Percentiles rank a stretch among this genome's conserved stretches.
phyloP scores from a whole-genome alignment of 2,888 invertebrate genomes.

The Horisme vitalbata region DNA sequence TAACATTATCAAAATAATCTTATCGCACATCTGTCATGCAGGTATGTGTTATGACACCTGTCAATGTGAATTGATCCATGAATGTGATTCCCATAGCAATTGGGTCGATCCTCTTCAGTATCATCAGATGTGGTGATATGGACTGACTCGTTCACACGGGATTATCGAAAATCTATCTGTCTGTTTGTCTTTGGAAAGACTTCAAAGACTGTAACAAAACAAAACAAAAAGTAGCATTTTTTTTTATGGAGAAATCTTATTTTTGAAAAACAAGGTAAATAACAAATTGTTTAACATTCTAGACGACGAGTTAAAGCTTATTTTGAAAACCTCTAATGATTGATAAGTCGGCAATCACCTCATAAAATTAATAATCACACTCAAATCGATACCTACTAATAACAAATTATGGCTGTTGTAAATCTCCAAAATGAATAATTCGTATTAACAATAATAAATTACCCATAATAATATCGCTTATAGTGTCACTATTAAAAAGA shows the following conservation, averaged over 20 bases:
- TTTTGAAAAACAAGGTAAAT: no score
- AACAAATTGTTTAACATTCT: no score
- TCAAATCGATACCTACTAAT: constrained; percentile 23
- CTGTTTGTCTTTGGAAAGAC: constrained; percentile 56
- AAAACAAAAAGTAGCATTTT: constrained; percentile 1
- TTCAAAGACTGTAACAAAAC: constrained; percentile 19
- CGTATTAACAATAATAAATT: constrained; percentile 32
- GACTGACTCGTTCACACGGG: constrained; percentile 55
- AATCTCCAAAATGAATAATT: constrained; percentile 33
- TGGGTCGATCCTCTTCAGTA: constrained; percentile 39
- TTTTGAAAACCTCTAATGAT: constrained; percentile 11
- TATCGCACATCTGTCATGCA: constrained; percentile 27
- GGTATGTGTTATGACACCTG: constrained; percentile 23
- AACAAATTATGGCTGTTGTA: constrained; percentile 30
- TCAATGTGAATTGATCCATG: constrained; percentile 16
- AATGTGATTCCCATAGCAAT: constrained; percentile 38
- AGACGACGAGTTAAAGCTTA: no score
- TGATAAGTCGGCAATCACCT: constrained; percentile 24
- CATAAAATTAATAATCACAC: constrained; percentile 25
- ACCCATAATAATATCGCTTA: constrained; percentile 32
- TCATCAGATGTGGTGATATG: constrained; percentile 53
- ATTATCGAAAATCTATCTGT: constrained; percentile 46
- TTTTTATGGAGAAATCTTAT: no score
- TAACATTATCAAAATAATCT: constrained; percentile 19
- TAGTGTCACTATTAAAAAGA: constrained; percentile 38